phyloP scores from a whole-genome alignment of 2,113 vertebrate species.

The Galbula dea region DNA sequence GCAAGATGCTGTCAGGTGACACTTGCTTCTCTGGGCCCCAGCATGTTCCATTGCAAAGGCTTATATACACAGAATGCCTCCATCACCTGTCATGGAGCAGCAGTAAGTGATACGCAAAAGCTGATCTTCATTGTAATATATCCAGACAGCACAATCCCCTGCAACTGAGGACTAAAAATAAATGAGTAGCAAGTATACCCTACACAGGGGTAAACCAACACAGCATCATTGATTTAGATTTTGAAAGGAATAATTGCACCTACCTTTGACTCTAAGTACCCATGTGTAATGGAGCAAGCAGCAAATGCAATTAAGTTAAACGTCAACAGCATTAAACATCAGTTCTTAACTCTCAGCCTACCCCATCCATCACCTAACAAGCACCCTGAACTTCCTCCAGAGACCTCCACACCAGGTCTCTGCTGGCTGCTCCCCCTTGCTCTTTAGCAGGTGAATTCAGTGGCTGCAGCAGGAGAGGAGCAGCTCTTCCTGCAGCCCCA shows the following conservation, averaged over 20 bases:
- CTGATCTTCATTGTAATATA: not conserved
- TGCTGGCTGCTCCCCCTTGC: not conserved
- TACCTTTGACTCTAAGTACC: slow-evolving; percentile 28
- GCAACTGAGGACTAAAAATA: slow-evolving; percentile 17
- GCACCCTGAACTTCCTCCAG: not conserved
- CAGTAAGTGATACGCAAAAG: not conserved
- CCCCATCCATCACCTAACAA: slow-evolving; percentile 36
- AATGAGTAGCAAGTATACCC: slow-evolving; percentile 9
- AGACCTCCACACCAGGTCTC: not conserved
- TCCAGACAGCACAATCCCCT: not conserved
- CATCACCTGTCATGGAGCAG: not conserved
- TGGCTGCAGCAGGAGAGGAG: not conserved
- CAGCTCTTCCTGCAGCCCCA: not conserved
- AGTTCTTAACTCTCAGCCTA: slow-evolving; percentile 29
- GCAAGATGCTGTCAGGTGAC: not conserved
- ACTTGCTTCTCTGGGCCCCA: not conserved
- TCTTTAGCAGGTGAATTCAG: not conserved
- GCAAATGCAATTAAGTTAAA: slow-evolving; percentile 43
- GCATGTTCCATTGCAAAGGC: not conserved
- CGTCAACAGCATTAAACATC: slow-evolving; percentile 47
- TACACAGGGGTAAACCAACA: slow-evolving; percentile 4
- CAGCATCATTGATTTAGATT: slow-evolving; percentile 18
- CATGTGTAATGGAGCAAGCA: slow-evolving; percentile 8
- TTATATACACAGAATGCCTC: not conserved
- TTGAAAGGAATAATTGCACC: slow-evolving; percentile 57